These are phyloP conservation scores for Cavia aperea DNA, from an alignment of 2,113 vertebrate species.

Conservation along the genomic window DNA sequence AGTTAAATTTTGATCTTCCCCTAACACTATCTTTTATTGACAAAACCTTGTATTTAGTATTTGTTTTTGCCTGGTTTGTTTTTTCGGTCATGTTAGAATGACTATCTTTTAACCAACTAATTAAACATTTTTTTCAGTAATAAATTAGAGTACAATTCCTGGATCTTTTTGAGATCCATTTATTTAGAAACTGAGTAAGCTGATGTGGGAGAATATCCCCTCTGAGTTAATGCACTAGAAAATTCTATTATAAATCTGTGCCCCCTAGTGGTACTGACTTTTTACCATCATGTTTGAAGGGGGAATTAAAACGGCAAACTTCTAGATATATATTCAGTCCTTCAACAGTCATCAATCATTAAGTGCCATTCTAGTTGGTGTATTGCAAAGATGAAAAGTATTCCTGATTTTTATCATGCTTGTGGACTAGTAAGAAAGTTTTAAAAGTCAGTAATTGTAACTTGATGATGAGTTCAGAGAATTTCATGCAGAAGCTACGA, in stretches of 20 bases:
- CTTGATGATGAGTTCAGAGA: background rate
- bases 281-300: slow-evolving; percentile 47
- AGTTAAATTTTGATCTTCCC: slow-evolving; percentile 67
- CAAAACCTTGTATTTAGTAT: background rate
- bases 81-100: slow-evolving; percentile 26
- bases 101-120: slow-evolving; percentile 5
- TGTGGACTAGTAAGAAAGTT: background rate
- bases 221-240: slow-evolving; percentile 34
- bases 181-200: slow-evolving; percentile 31
- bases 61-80: slow-evolving; percentile 3
- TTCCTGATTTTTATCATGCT: background rate
- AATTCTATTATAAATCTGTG: slow-evolving; percentile 77
- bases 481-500: background rate
- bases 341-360: background rate
- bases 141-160: slow-evolving; percentile 31
- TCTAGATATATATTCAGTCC: background rate
- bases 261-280: slow-evolving; percentile 78
- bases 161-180: slow-evolving; percentile 12
- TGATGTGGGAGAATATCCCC: background rate
- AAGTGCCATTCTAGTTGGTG: background rate
- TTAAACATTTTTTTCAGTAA: slow-evolving; percentile 26
- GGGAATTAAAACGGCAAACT: background rate
- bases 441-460: background rate
- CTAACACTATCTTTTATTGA: slow-evolving; percentile 24
- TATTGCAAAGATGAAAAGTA: background rate